phyloP scores from a whole-genome alignment of 2,888 invertebrate species.

The Elaeidobius kamerunicus region DNA sequence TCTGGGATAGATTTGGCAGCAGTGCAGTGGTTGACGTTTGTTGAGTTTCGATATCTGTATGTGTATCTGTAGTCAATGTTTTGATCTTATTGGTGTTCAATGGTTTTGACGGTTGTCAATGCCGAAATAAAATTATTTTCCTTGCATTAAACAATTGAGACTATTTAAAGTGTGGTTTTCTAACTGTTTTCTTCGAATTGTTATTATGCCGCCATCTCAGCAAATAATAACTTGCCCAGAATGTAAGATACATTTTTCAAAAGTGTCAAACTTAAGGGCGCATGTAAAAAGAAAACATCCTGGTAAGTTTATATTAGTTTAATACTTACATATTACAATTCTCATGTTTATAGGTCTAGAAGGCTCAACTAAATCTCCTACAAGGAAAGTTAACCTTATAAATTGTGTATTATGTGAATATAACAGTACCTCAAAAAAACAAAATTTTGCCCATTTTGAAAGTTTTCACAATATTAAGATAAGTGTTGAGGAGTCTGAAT shows the following conservation, averaged over 20 bases:
- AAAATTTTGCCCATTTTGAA: not conserved
- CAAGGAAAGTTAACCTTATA: not conserved
- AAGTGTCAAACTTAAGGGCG: not conserved
- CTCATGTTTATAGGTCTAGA: not conserved
- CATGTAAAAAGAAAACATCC: not conserved
- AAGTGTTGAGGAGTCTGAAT: not conserved
- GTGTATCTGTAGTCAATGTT: too few relatives aligned
- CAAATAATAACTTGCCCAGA: not conserved
- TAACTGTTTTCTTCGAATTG: not conserved
- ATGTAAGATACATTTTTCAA: not conserved
- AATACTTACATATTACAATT: not conserved
- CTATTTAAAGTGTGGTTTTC: too few relatives aligned
- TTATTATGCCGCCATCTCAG: not conserved
- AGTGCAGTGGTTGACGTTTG: not conserved
- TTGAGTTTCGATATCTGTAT: too few relatives aligned
- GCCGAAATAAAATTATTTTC: too few relatives aligned
- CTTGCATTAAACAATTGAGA: too few relatives aligned
- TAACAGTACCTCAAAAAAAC: not conserved
- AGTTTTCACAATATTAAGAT: not conserved
- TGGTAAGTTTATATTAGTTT: not conserved
- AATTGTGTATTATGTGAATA: not conserved
- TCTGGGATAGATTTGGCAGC: not conserved
- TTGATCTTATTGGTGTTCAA: too few relatives aligned
- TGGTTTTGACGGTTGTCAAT: too few relatives aligned
- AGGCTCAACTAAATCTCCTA: not conserved